phyloP scores from a whole-genome alignment of 2,113 vertebrate genomes.

The Myotis lucifugus region DNA sequence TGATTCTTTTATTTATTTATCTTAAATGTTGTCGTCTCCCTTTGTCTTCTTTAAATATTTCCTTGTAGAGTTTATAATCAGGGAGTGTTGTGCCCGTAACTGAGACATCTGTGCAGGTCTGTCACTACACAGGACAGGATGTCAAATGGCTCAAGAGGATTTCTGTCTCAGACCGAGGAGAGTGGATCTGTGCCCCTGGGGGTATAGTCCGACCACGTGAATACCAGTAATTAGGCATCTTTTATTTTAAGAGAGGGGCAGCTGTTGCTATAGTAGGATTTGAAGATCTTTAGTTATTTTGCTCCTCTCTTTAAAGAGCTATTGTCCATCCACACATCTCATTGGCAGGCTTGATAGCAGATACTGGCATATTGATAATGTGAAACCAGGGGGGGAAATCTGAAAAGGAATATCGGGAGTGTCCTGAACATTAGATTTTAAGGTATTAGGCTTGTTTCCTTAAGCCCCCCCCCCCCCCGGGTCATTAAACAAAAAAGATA shows the following conservation, averaged over 20 bases:
- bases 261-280: constrained; percentile 32
- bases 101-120: neutral
- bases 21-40: constrained; percentile 9
- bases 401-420: neutral
- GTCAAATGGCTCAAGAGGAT: constrained; percentile 22
- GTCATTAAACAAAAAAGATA: neutral
- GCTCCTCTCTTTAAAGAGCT: neutral
- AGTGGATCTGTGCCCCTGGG: neutral
- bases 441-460: neutral
- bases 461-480: neutral
- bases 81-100: neutral
- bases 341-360: neutral
- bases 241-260: constrained; percentile 49
- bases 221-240: constrained; percentile 12
- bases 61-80: neutral
- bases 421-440: constrained; percentile 13
- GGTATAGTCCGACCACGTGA: neutral
- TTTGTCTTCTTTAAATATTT: neutral
- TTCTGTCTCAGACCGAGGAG: neutral
- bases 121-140: neutral
- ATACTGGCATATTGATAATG: neutral
- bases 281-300: constrained; percentile 42
- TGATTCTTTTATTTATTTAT: neutral
- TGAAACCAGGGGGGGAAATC: neutral
- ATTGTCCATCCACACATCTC: neutral